Evolutionary conservation across 2,113 vertebrate genomes (phyloP), one percentile per base, ranked within the genome.

Genomic region (Pelobates fuscus): DNA sequence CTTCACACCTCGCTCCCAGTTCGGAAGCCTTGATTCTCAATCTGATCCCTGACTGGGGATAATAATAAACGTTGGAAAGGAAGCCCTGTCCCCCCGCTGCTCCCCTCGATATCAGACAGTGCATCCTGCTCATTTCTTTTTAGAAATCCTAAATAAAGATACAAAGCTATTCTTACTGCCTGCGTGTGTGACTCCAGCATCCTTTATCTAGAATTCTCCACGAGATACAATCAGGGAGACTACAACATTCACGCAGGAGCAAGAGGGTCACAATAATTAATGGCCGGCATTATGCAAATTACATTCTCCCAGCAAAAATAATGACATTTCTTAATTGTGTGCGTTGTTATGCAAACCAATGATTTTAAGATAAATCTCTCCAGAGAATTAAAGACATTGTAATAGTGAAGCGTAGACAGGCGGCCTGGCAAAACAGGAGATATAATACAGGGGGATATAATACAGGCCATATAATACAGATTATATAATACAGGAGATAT

Each of bases 271-370:
- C 87, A 87, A 91, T 93, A 93, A 93, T 93, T 93, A 93, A 92
- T 93, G 90, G 88, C 87, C 91, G 90, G 88, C 90, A 93, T 93
- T 93, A 93, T 92, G 91, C 89, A 92, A 93, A 93, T 91, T 90
- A 91, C 86, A 90, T 90, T 91, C 91, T 90, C 89, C 91, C 79
- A 89, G 88, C 87, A 86, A 91, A 91, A 91, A 92, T 92, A 91
- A 93, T 91, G 91, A 90, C 90, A 93, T 91, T 93, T 91, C 89
- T 92, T 92, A 90, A 92, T 93, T 92, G 91, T 90, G 88, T 90
- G 85, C 89, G 83, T 87, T 90, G 87, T 93, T 91, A 90, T 92
- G 91, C 89, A 92, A 93, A 92, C 92, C 90, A 93, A 90, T 89
- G 88, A 90, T 89, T 91, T 89, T 88, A 80, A 79, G 86, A 93